Evolutionary conservation across 2,797 vertebrate species (phyloP), one percentile per base, ranked within the genome.

Genomic region (Pangasius krempfi): DNA sequence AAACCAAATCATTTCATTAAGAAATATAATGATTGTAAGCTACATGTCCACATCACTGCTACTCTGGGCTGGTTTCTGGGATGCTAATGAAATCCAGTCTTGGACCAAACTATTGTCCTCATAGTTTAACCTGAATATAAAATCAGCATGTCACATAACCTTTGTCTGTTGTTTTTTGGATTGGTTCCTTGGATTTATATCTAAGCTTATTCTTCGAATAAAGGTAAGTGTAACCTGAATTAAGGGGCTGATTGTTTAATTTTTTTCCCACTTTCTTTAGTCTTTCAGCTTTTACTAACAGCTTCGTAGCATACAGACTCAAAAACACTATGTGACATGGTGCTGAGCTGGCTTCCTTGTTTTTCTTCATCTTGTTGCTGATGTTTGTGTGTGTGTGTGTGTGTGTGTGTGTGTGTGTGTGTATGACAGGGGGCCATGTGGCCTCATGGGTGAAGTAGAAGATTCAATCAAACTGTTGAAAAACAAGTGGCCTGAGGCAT

Each of bases 391-490:
- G 50, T 52, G 50, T 52, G 50, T 52, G 50, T 52, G 52, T 54
- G 52, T 54, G 52, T 54, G 52, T 27, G 25, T 62, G 25, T 62
- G 60, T 62, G 60, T 64, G 64, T 68, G 64, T 14, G 18, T 16
- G 64, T 30, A 5, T 68, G 64, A 68, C 3, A 16, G 6, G n/a
- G 64, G 64, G 64, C 13, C 64, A 14, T 30, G 27, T 66, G 16
- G 27, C 27, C 27, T 66, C 27, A 66, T 75, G 84, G 54, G 25
- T 76, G 22, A 75, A 60, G 52, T n/a, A 25, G 54, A 86, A 86
- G 85, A 72, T 60, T 86, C 70, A 47, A 47, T 76, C 37, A 76
- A 76, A 50, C 14, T 86, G 68, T 33, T 2, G 37, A 73, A 86
- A n/a, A 33, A 58, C 52, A 54, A 62, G 84, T 64, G 22, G 70